Percentiles rank a stretch among this genome's conserved stretches.
Conservation (phyloP, 2,797 vertebrate genomes). For the Enteromius anoplus region DNA sequence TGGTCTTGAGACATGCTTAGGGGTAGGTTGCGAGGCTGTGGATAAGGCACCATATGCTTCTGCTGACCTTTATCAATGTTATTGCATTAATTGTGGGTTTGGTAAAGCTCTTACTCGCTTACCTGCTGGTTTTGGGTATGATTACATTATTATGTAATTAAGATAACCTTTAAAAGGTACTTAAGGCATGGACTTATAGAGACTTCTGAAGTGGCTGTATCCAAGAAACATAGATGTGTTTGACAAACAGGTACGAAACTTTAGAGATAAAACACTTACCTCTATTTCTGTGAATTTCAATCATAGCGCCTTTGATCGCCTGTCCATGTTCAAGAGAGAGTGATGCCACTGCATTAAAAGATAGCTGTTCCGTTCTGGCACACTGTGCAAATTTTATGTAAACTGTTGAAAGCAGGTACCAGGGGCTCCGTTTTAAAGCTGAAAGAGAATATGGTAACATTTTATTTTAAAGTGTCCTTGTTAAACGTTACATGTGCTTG, state of each 20-base stretch:
- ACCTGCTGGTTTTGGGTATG: background rate
- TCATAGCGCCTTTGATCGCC: background rate
- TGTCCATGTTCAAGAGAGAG: background rate
- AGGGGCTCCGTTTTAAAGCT: background rate
- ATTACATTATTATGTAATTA: conserved; percentile 18
- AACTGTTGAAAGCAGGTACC: background rate
- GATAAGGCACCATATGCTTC: conserved; percentile 67
- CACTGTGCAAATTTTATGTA: no score
- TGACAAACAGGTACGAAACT: background rate
- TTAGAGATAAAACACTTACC: background rate
- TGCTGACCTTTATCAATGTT: conserved; percentile 61
- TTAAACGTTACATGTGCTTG: no score
- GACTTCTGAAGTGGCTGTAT: background rate
- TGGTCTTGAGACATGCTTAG: conserved; percentile 41
- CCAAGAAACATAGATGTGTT: background rate
- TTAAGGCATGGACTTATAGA: background rate
- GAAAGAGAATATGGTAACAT: background rate
- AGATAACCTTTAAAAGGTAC: conserved; percentile 1
- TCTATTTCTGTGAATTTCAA: background rate
- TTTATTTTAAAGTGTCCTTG: no score
- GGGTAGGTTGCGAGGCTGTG: conserved; percentile 57
- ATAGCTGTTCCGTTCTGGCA: background rate
- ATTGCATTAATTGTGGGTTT: conserved; percentile 11
- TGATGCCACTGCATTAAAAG: background rate
- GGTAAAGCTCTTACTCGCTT: background rate